Evolutionary conservation across 1,140 invertebrate genomes (phyloP), one percentile per base, ranked within the genome.

Genomic region (Drepana arcuata): DNA sequence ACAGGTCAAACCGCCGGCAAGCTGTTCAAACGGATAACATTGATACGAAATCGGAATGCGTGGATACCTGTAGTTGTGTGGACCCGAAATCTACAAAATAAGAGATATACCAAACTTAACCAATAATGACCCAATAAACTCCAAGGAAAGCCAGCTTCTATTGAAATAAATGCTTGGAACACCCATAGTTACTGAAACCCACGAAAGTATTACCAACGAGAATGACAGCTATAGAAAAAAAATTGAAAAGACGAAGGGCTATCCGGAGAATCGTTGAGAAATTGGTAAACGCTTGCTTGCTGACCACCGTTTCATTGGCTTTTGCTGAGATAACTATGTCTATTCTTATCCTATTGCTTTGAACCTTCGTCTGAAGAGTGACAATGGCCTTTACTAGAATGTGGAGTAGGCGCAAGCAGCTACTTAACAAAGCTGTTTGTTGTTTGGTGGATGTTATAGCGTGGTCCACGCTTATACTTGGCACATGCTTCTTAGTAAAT

Each of bases 321-420:
- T 56, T 58, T 46, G 49, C 56, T 34, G 67, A 70, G 49, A 56
- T 74, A 15, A 38, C 48, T 34, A 15, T 72, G 14, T 67, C 66
- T 9, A 16, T 72, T 15, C 6, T 68, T n/a, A 24, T 70, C 16
- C 21, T 63, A 6, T 18, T 63, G n/a, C 30, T 63, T 4, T 62
- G 43, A 31, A 29, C 7, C 9, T 15, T n/a, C n/a, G 13, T 12
- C 34, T 34, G 7, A 30, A 32, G 27, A 15, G 14, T 29, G 35
- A 38, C 4, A 30, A 72, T 69, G 65, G 41, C 63, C 29, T 39
- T 66, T 7, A 39, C 32, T n/a, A 58, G 51, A 41, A 37, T 59
- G 11, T 68, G 63, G 61, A 42, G 46, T 7, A 58, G 34, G 10
- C 48, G 52, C 3, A 59, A 52, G 30, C 25, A 58, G 12, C 44